Percentiles rank a stretch among this genome's conserved stretches.
Conservation (phyloP, 2,888 invertebrate species). For the Ellobium chinense region DNA sequence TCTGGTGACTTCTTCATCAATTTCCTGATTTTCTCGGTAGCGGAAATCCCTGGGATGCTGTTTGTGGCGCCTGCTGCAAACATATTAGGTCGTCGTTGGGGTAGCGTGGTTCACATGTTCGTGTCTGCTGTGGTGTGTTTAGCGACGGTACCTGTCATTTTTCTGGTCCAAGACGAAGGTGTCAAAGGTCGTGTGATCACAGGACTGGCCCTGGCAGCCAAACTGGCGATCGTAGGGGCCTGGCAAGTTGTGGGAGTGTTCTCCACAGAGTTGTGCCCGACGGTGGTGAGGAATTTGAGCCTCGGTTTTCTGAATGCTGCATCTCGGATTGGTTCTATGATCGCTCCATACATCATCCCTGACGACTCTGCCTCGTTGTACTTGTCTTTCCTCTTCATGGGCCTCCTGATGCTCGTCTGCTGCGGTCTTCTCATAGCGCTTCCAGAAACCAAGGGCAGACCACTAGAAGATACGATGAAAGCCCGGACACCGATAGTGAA, state of each 20-base stretch:
- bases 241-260: slow-evolving; percentile 65
- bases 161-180: not conserved
- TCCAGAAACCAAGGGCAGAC: not conserved
- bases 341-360: slow-evolving; percentile 38
- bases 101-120: not conserved
- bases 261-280: slow-evolving; percentile 66
- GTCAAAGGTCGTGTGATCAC: slow-evolving; percentile 3
- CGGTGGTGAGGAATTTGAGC: slow-evolving; percentile 55
- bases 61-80: slow-evolving; percentile 31
- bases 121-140: not conserved
- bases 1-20: slow-evolving; percentile 59
- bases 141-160: slow-evolving; percentile 9
- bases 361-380: not conserved
- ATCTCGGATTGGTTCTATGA: slow-evolving; percentile 38
- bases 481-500: too few relatives aligned
- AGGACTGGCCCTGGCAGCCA: slow-evolving; percentile 8
- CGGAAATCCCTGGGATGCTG: slow-evolving; percentile 38
- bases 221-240: slow-evolving; percentile 34
- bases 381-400: slow-evolving; percentile 26
- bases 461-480: not conserved
- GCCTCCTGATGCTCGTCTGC: not conserved
- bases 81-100: not conserved
- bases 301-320: slow-evolving; percentile 29
- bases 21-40: slow-evolving; percentile 52
- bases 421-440: slow-evolving; percentile 11